Base-by-base conservation (phyloP, 2,113 vertebrate species). In the Sinocyclocheilus anshuiensis region DNA sequence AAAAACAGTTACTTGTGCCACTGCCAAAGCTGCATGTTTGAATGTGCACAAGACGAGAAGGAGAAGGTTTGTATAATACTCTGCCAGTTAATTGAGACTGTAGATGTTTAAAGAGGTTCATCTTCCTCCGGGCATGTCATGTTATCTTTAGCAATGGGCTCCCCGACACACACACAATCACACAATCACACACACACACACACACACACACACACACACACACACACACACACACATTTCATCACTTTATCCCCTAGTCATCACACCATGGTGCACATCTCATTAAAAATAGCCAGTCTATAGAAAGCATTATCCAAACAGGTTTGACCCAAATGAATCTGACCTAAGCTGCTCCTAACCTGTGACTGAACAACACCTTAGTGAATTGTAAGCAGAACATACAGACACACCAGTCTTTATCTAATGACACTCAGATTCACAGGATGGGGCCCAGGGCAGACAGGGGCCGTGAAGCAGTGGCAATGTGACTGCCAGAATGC, bases 1-100 rank as follows among this genome's bases (percentile, higher is more conserved):
- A 39, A 50, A 84, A 74, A 75, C 53, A 39, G 20, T 59, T 10
- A 74, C 67, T 74, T 74, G 67, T 74, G 82, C 82, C 82, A 84
- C 50, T 74, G 82, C 82, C 82, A 84, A 74, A 72, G 33, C 65
- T 69, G 24, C 82, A 26, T 59, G 82, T 84, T 74, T 74, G 82
- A 84, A 84, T 74, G 53, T 84, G 82, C 82, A 42, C 3, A 18
- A 48, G 76, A 86, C 5, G 36, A 45, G 72, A 84, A 45, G 22
- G 7, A 39, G 48, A 59, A n/a, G 57, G 29, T 26, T 22, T 67
- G 75, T 67, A n/a, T 33, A 74, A 81, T 55, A 71, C 22, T 71
- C 77, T 71, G 26, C 8, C 65, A 29, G 76, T 39, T 86, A 72
- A 72, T 42, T 74, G 67, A 82, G 42, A 82, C 63, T 71, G 16